Evolutionary conservation across 1,140 invertebrate genomes (phyloP).

Genomic region (Scaptomyza graminum): DNA sequence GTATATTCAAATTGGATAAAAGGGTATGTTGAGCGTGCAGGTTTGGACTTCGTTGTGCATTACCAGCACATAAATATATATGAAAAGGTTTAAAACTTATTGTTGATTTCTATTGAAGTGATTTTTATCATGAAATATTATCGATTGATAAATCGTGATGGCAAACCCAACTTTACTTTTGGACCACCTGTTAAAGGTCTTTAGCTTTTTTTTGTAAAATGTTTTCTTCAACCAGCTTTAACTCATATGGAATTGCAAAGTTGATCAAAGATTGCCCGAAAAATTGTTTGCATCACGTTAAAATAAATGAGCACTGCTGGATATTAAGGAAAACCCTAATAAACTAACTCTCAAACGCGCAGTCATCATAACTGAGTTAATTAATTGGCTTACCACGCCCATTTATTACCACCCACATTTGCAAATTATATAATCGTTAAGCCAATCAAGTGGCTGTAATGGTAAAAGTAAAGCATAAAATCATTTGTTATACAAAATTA

Average conservation of each 20-base stretch:
- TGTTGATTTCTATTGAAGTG: not conserved
- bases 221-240: constrained; percentile 4
- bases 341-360: constrained; percentile 6
- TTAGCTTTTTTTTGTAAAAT: not conserved
- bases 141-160: constrained; percentile 4
- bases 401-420: constrained; percentile 26
- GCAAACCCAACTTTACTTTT: not conserved
- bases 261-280: constrained; percentile 25
- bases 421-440: constrained; percentile 2
- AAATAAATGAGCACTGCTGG: constrained; percentile 20
- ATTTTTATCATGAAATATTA: not conserved
- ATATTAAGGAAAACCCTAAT: not conserved
- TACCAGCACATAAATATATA: constrained; percentile 10
- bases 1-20: not conserved
- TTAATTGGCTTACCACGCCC: constrained; percentile 37
- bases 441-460: constrained; percentile 3
- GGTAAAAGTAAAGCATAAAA: constrained; percentile 17
- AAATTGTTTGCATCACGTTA: not conserved
- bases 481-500: constrained; percentile 48
- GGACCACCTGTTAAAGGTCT: not conserved
- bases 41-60: not conserved
- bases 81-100: not conserved
- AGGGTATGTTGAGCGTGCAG: not conserved
- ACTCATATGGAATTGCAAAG: constrained; percentile 21
- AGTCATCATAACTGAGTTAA: constrained; percentile 31